Evolutionary conservation across 2,113 vertebrate genomes (phyloP).

Genomic region (Varanus komodoensis): DNA sequence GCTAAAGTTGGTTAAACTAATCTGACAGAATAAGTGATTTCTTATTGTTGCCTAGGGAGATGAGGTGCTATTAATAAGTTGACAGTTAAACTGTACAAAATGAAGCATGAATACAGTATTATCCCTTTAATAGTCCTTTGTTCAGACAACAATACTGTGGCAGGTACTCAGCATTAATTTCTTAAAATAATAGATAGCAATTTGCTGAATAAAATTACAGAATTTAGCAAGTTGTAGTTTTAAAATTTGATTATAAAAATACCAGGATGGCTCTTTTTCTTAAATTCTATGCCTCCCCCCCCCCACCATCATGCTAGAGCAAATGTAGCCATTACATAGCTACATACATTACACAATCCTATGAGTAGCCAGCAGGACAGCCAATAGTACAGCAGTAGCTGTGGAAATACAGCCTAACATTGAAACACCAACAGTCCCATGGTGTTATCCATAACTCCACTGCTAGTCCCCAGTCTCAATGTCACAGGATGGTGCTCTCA

Average conservation of each 20-base stretch:
- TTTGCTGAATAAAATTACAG: slow-evolving; percentile 4
- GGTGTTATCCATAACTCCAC: background rate
- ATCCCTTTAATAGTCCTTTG: slow-evolving; percentile 33
- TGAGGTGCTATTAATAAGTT: slow-evolving; percentile 28
- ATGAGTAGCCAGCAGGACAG: background rate
- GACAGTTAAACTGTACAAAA: slow-evolving; percentile 15
- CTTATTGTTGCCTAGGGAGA: slow-evolving; percentile 31
- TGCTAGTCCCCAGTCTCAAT: background rate
- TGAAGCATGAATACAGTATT: slow-evolving; percentile 4
- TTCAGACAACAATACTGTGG: slow-evolving; percentile 24
- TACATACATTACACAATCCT: background rate
- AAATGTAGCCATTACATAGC: background rate
- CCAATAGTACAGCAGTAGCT: background rate
- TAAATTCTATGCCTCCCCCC: background rate
- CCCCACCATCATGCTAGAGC: background rate
- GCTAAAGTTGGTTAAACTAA: slow-evolving; percentile 24
- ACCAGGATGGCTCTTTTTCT: background rate
- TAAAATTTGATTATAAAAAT: background rate
- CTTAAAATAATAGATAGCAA: background rate
- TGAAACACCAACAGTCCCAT: background rate
- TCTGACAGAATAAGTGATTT: slow-evolving; percentile 18
- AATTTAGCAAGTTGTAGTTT: background rate
- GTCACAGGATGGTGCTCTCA: background rate
- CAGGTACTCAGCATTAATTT: background rate
- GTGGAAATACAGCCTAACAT: background rate